Conservation (phyloP, 2,888 invertebrate species). For the Chloroclystis v-ata region DNA sequence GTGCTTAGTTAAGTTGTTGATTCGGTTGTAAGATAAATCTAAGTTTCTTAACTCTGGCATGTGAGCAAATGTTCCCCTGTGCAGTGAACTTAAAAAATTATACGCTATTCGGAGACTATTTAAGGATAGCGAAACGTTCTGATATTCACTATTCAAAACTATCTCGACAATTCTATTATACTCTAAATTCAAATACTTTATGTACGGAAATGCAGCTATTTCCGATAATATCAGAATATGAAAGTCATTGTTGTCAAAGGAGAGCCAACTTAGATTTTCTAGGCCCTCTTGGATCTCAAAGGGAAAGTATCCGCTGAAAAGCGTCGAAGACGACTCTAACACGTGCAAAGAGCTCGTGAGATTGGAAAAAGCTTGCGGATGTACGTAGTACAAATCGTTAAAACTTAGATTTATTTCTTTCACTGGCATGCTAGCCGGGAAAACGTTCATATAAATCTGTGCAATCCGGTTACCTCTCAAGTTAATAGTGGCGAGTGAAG, state of each 20-base stretch:
- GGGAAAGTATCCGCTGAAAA: constrained; percentile 88
- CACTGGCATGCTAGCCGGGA: constrained; percentile 85
- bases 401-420: constrained; percentile 94
- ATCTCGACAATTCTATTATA: constrained; percentile 88
- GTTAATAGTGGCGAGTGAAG: constrained; percentile 87
- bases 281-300: constrained; percentile 86
- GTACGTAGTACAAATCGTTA: constrained; percentile 90
- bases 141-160: constrained; percentile 82
- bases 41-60: constrained; percentile 86
- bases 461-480: constrained; percentile 91
- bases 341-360: constrained; percentile 87
- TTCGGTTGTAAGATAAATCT: constrained; percentile 87
- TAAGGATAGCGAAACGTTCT: constrained; percentile 83
- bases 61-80: constrained; percentile 83
- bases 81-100: constrained; percentile 85
- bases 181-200: constrained; percentile 91
- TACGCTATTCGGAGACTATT: constrained; percentile 89
- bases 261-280: constrained; percentile 87
- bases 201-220: constrained; percentile 81
- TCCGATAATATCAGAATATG: constrained; percentile 84
- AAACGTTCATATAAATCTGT: constrained; percentile 83
- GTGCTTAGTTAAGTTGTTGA: constrained; percentile 82
- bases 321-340: constrained; percentile 90
- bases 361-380: constrained; percentile 87
- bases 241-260: constrained; percentile 92